Evolutionary conservation across 1,140 invertebrate species (phyloP).

Genomic region (Drosophila ficusphila): DNA sequence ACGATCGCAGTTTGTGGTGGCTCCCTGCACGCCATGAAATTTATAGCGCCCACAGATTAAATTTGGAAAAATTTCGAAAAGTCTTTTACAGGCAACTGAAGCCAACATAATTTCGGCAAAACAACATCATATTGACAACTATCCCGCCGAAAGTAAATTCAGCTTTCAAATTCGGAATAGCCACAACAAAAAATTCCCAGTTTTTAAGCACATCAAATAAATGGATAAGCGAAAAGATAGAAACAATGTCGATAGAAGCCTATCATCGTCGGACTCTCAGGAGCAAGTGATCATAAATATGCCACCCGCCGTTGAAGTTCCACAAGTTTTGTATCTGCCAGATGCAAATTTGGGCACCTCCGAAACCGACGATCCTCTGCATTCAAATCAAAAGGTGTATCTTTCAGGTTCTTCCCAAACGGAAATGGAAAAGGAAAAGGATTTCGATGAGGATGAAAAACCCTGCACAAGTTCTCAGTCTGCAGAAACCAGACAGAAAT

Average conservation of each 20-base stretch:
- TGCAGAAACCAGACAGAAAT: background rate
- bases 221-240: conserved; percentile 8
- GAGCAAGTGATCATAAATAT: background rate
- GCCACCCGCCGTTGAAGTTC: background rate
- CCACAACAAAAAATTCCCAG: conserved; percentile 14
- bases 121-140: conserved; percentile 18
- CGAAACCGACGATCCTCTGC: conserved; percentile 40
- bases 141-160: conserved; percentile 6
- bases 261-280: background rate
- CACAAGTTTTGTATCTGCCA: conserved; percentile 36
- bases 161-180: conserved; percentile 1
- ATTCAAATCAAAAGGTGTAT: background rate
- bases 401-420: background rate
- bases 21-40: conserved; percentile 57
- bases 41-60: conserved; percentile 18
- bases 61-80: conserved; percentile 50
- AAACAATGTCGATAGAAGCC: background rate
- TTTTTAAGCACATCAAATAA: background rate
- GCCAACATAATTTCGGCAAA: conserved; percentile 27
- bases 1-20: conserved; percentile 35
- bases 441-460: conserved; percentile 1
- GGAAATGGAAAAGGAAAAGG: background rate
- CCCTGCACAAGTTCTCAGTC: conserved; percentile 10
- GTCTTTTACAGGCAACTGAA: conserved; percentile 2
- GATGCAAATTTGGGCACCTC: conserved; percentile 53